Base-by-base conservation (phyloP, 2,113 vertebrate species). In the Anas platyrhynchos region DNA sequence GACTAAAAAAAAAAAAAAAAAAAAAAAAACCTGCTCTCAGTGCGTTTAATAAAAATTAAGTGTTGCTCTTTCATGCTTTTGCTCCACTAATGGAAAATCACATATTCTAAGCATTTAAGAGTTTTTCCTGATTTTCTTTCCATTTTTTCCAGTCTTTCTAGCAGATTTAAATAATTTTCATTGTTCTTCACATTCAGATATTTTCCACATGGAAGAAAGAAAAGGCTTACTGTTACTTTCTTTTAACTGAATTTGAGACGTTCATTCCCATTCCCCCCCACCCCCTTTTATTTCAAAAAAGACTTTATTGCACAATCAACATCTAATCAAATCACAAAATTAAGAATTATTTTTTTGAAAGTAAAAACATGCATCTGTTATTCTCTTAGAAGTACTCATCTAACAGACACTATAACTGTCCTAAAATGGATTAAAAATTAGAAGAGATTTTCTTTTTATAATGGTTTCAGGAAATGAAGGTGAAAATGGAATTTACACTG, bases 271-370 rank as follows among this genome's bases (percentile, higher is more conserved):
- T 75, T 61, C 25, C 26, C 8, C 65, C n/a, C 25, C 23, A 7
- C 65, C 36, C 36, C 27, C 26, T 41, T 41, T 41, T 41, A 12
- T 41, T 41, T 41, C 41, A 41, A 41, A 41, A 86, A 67, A 44
- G 59, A 62, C 34, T 86, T 71, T 52, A 34, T 67, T 54, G 92
- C 88, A 73, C 50, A 96, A 94, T 94, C 87, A 94, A 56, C 78
- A 77, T 73, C 34, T 91, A 93, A 94, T 92, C 89, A 86, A 89
- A 80, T 4, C 62, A 9, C 43, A 85, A 36, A 91, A 78, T 12
- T 71, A 72, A 36, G 84, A 83, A 58, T 43, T 27, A 31, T 34
- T 48, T 79, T 74, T 74, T 68, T 66, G 4, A 17, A 92, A 81
- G 18, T 78, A 46, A 63, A 69, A 65, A 84, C 27, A 16, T 61